These are phyloP conservation scores for Capra hircus DNA, from an alignment of 2,113 vertebrate species.

Conservation along the genomic window DNA sequence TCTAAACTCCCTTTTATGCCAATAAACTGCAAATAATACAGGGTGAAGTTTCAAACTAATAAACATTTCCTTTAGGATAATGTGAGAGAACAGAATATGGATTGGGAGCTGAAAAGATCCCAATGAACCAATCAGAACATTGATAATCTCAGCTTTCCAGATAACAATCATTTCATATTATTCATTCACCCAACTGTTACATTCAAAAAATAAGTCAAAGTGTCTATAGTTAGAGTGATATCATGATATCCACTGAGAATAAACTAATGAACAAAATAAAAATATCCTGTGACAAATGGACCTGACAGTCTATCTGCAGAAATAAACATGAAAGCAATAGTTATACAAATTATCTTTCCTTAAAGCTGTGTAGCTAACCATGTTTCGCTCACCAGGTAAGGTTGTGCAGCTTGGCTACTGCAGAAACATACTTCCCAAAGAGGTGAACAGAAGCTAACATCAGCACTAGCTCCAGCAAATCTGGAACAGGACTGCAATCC, in stretches of 20 bases:
- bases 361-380: not conserved
- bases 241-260: not conserved
- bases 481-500: not conserved
- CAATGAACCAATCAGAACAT: not conserved
- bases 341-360: slow-evolving; percentile 2
- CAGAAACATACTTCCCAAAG: not conserved
- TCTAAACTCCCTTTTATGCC: not conserved
- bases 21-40: not conserved
- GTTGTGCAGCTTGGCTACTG: not conserved
- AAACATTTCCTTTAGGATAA: slow-evolving; percentile 20
- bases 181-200: not conserved
- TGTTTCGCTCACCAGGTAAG: not conserved
- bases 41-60: not conserved
- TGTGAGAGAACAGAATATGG: not conserved
- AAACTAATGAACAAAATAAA: not conserved
- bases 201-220: not conserved
- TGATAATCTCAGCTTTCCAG: not conserved
- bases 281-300: not conserved
- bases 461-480: not conserved
- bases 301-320: not conserved
- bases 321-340: not conserved
- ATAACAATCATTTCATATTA: not conserved
- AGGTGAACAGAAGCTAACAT: not conserved
- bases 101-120: not conserved
- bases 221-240: not conserved